Percentiles rank a stretch among this genome's conserved stretches.
phyloP scores from a whole-genome alignment of 2,888 invertebrate genomes.

The Eugnorisma glareosa region DNA sequence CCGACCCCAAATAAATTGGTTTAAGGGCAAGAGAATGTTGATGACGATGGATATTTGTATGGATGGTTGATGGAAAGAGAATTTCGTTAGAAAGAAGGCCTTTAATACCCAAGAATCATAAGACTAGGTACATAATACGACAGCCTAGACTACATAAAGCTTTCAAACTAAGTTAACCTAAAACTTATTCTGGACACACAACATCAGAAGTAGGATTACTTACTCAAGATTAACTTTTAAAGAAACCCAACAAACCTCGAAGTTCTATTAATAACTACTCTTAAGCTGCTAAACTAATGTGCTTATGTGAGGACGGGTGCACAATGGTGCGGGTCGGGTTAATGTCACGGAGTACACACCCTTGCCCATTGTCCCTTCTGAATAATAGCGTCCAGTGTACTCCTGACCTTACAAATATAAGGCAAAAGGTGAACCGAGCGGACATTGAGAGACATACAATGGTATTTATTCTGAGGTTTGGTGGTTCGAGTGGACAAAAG shows the following conservation, averaged over 20 bases:
- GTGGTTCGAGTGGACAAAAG: constrained; percentile 19
- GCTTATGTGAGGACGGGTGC: constrained; percentile 45
- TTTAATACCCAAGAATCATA: background rate
- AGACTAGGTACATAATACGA: background rate
- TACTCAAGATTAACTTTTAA: constrained; percentile 44
- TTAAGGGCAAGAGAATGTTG: no score
- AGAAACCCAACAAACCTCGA: constrained; percentile 32
- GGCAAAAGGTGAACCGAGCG: constrained; percentile 52
- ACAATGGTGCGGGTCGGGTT: constrained; percentile 59
- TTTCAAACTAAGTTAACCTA: constrained; percentile 14
- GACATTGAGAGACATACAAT: constrained; percentile 48
- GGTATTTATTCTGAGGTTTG: constrained; percentile 45
- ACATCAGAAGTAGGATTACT: constrained; percentile 39
- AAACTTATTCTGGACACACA: constrained; percentile 22
- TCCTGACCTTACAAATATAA: constrained; percentile 58
- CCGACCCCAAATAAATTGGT: no score
- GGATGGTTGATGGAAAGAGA: background rate
- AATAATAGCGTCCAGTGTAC: constrained; percentile 60
- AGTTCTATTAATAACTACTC: constrained; percentile 53
- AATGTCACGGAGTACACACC: constrained; percentile 64
- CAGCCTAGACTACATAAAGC: background rate
- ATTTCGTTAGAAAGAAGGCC: background rate
- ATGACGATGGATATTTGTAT: no score
- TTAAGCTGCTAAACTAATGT: constrained; percentile 50
- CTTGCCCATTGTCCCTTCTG: constrained; percentile 57